Base-by-base conservation (phyloP, 1,140 invertebrate genomes). In the Asobara japonica region DNA sequence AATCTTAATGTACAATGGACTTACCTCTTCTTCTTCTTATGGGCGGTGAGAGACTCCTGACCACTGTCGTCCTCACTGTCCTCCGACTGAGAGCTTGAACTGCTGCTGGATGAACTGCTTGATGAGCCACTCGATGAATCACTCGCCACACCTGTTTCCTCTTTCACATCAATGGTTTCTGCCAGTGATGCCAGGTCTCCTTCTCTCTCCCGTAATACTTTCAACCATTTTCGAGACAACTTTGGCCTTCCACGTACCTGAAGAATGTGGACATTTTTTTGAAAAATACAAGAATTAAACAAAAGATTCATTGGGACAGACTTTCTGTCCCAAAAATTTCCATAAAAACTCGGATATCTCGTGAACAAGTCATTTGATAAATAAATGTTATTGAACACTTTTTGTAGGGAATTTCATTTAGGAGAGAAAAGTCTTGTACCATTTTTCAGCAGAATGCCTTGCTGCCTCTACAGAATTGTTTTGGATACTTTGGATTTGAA, bases 101-200 rank as follows among this genome's bases (percentile, higher is more conserved):
- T 90, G 67, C 89, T 90, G 16, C 90, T 92, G 51, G 91, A 92
- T 1, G 94, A 96, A 66, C 94, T 95, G 56, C 94, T 96, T 36
- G 94, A 96, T 8, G 95, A 97, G 76, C 94, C 96, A 79, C 95
- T 97, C 0, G 95, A 96, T 75, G 95, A 97, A 87, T 98, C 97
- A 3, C 97, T 98, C 10, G 96, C 96, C 29, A 98, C 92, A 6
- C 97, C 97, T 11, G 95, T 97, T 51, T 94, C 92, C 82, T 94
- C 90, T 77, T 91, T 93, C 27, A 98, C 88, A 86, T 98, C 96
- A 78, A 98, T 94, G 77, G 89, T 89, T 77, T 96, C 94, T 13
- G 97, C 96, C 22, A 98, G 85, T 38, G 90, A 89, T 13, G 95
- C 95, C 64, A 98, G 84, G 22, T 97, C 94, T 0, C 95, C 94